phyloP scores from a whole-genome alignment of 2,113 vertebrate species.

The Corythornis madagascariensis region DNA sequence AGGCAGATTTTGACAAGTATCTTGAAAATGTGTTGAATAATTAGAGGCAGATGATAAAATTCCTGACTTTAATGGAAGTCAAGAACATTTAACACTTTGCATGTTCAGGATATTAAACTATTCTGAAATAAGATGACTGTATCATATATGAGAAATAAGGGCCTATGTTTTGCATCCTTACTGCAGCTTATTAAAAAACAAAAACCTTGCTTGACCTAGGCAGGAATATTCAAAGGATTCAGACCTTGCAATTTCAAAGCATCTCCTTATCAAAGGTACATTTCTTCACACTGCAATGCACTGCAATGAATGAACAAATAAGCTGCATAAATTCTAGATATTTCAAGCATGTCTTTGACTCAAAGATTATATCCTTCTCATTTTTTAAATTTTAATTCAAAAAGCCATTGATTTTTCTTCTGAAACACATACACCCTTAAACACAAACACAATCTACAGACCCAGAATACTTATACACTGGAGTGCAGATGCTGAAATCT shows the following conservation, averaged over 20 bases:
- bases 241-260: neutral
- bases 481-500: neutral
- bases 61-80: conserved; percentile 10
- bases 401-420: neutral
- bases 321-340: neutral
- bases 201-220: neutral
- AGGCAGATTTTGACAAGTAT: neutral
- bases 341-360: neutral
- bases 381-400: neutral
- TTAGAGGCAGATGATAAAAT: conserved; percentile 13
- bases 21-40: neutral
- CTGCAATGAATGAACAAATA: neutral
- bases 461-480: neutral
- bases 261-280: neutral
- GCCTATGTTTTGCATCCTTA: neutral
- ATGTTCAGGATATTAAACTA: neutral
- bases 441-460: neutral
- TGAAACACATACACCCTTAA: neutral
- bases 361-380: neutral
- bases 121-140: neutral
- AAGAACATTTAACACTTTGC: neutral
- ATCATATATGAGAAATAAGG: neutral
- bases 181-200: neutral
- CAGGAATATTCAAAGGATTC: neutral
- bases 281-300: neutral